Evolutionary conservation across 92 coral and sea anemone species (phyloP).

Genomic region (Phenganax stokvisi): DNA sequence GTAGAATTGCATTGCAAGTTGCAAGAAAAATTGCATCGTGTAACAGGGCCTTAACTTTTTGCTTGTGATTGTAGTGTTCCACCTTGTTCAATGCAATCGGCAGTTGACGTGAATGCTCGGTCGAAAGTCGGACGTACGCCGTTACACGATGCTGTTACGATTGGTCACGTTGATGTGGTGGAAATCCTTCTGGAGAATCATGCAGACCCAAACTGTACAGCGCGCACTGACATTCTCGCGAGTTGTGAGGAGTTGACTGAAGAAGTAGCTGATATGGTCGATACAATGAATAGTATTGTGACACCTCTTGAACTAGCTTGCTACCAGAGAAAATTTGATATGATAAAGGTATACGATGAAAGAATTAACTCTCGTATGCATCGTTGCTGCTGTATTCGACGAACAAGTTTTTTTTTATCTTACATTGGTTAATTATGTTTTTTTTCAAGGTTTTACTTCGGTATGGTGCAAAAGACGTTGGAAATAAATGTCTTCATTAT

Average conservation of each 20-base stretch:
- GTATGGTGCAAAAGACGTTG: constrained; percentile 70
- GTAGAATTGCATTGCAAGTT: too few relatives aligned
- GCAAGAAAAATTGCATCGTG: too few relatives aligned
- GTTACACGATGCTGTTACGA: constrained; percentile 77
- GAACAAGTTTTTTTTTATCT: not conserved
- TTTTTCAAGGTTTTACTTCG: constrained; percentile 14
- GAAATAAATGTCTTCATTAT: constrained; percentile 58
- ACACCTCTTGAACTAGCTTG: constrained; percentile 86
- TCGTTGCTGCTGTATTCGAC: too few relatives aligned
- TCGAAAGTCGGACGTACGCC: constrained; percentile 88
- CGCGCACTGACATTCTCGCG: constrained; percentile 35
- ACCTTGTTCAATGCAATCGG: constrained; percentile 63
- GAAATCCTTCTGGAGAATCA: constrained; percentile 61
- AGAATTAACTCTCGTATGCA: too few relatives aligned
- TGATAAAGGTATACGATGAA: not conserved
- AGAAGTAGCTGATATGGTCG: constrained; percentile 37
- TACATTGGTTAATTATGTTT: not conserved
- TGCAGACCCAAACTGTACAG: constrained; percentile 67
- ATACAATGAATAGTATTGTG: constrained; percentile 31
- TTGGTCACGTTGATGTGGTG: constrained; percentile 73
- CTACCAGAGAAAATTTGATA: constrained; percentile 45
- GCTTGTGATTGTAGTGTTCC: constrained; percentile 49
- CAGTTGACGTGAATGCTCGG: constrained; percentile 60
- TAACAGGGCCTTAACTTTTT: too few relatives aligned
- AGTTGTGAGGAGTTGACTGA: constrained; percentile 23